These are phyloP conservation scores for Blastobasis lacticolella DNA, from an alignment of 2,888 invertebrate species.

Conservation along the genomic window DNA sequence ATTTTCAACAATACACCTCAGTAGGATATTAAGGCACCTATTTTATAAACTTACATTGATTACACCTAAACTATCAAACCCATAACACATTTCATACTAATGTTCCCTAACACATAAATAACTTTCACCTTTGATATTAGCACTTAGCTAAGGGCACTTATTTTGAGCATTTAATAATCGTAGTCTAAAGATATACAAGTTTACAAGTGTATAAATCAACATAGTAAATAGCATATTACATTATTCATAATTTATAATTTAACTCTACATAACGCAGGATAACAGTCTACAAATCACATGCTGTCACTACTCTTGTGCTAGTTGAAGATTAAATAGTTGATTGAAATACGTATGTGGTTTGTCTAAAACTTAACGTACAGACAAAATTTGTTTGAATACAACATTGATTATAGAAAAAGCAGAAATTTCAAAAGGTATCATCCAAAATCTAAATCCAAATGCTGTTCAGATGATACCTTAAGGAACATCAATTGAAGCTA, in stretches of 20 bases:
- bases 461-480: too few species aligned
- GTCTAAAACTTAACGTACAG: too few species aligned
- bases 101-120: conserved; percentile 32
- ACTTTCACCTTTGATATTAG: conserved; percentile 52
- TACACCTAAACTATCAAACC: conserved; percentile 27
- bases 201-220: not conserved
- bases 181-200: not conserved
- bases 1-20: conserved; percentile 65
- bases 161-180: conserved; percentile 54
- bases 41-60: conserved; percentile 19
- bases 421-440: too few species aligned
- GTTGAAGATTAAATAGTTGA: too few species aligned
- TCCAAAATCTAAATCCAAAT: too few species aligned
- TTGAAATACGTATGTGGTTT: too few species aligned
- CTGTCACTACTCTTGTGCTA: too few species aligned
- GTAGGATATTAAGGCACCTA: conserved; percentile 63
- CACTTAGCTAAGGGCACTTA: conserved; percentile 41
- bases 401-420: too few species aligned
- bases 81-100: conserved; percentile 32
- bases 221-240: conserved; percentile 8
- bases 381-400: too few species aligned
- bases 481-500: too few species aligned
- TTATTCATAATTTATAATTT: conserved; percentile 5
- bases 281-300: too few species aligned
- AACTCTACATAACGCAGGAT: too few species aligned